phyloP scores from a whole-genome alignment of 2,797 vertebrate genomes.

The Cyprinella venusta region DNA sequence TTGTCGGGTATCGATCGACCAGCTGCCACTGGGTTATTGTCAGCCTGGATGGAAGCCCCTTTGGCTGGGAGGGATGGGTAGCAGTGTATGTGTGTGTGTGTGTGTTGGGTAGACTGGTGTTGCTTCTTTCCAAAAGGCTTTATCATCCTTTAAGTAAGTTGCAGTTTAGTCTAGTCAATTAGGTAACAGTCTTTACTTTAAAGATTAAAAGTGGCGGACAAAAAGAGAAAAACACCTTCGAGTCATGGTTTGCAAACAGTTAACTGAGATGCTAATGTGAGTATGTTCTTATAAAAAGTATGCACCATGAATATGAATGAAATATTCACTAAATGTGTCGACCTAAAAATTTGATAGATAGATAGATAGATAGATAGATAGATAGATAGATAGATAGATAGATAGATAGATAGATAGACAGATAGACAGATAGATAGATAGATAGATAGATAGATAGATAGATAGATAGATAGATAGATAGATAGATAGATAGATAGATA shows the following conservation, averaged over 20 bases:
- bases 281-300: not conserved
- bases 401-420: no score
- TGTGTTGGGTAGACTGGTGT: not conserved
- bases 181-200: not conserved
- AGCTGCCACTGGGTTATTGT: slow-evolving; percentile 80
- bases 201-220: not conserved
- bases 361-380: not conserved
- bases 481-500: not conserved
- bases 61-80: slow-evolving; percentile 66
- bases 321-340: not conserved
- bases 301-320: not conserved
- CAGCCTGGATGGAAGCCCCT: slow-evolving; percentile 71
- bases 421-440: no score
- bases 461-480: not conserved
- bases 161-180: slow-evolving; percentile 29
- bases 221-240: not conserved
- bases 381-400: not conserved
- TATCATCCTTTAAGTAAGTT: slow-evolving; percentile 1
- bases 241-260: slow-evolving; percentile 23
- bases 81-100: slow-evolving; percentile 14
- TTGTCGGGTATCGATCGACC: slow-evolving; percentile 84
- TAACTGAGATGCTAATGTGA: not conserved
- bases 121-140: slow-evolving; percentile 14
- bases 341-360: no score
- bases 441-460: no score